Percentiles rank a stretch among this genome's conserved stretches.
Conservation (phyloP, 2,113 vertebrate genomes). For the Suricata suricatta region DNA sequence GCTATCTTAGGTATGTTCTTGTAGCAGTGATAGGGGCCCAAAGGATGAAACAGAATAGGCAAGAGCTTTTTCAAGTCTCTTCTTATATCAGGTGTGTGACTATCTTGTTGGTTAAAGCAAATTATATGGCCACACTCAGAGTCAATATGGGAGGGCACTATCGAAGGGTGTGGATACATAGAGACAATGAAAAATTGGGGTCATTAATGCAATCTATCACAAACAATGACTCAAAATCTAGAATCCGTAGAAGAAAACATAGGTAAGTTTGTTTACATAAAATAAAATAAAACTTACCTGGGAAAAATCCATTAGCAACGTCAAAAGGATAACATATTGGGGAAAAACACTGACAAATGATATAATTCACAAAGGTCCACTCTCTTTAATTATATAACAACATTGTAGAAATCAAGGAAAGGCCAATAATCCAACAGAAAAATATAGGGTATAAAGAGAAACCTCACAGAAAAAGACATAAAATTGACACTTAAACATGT, state of each 20-base stretch:
- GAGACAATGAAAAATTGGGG: background rate
- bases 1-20: background rate
- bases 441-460: background rate
- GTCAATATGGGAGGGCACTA: background rate
- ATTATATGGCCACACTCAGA: background rate
- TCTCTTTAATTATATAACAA: conserved; percentile 30
- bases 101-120: conserved; percentile 28
- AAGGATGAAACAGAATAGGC: conserved; percentile 10
- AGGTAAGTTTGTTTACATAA: conserved; percentile 42
- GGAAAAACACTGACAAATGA: background rate
- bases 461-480: background rate
- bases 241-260: conserved; percentile 26
- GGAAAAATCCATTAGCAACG: conserved; percentile 20
- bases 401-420: conserved; percentile 9
- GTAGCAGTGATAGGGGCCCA: background rate
- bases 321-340: conserved; percentile 20
- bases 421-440: background rate
- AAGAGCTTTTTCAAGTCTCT: conserved; percentile 27
- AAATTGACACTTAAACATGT: background rate
- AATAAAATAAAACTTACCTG: conserved; percentile 27
- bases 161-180: background rate
- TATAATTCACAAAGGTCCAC: background rate
- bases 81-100: conserved; percentile 2
- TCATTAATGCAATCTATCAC: conserved; percentile 29
- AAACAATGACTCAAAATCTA: conserved; percentile 1